Percentiles rank a stretch among this genome's conserved stretches.
phyloP scores from a whole-genome alignment of 2,888 invertebrate species.

The Polyommatus icarus region DNA sequence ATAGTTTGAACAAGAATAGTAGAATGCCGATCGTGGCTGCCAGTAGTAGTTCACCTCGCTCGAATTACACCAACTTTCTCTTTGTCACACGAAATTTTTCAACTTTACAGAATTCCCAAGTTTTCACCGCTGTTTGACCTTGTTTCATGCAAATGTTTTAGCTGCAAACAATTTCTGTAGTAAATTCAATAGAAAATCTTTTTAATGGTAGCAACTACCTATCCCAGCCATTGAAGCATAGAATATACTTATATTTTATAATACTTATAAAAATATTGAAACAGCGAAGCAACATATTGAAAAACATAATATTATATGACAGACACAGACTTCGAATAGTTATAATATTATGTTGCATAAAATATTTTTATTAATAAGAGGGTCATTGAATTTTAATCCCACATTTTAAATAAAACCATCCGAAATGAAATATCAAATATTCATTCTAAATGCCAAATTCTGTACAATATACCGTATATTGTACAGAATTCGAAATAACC shows the following conservation, averaged over 20 bases:
- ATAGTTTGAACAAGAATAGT: conserved; percentile 8
- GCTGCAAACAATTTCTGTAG: neutral
- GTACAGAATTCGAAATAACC: conserved; percentile 9
- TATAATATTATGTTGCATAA: too few species aligned
- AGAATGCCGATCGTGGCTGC: neutral
- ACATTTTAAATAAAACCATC: neutral
- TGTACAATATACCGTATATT: neutral
- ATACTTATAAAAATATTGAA: too few species aligned
- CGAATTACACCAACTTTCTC: conserved; percentile 11
- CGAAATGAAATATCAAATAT: neutral
- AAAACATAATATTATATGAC: too few species aligned
- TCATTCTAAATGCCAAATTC: neutral
- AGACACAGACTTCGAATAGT: too few species aligned
- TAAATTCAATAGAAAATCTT: neutral
- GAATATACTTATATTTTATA: too few species aligned
- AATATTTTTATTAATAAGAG: too few species aligned
- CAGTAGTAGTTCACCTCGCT: conserved; percentile 5
- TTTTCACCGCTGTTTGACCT: conserved; percentile 6
- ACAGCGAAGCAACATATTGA: too few species aligned
- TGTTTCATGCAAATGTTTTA: conserved; percentile 9
- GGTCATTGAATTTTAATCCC: neutral
- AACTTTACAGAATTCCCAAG: neutral
- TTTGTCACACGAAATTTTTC: conserved; percentile 3
- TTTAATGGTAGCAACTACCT: neutral
- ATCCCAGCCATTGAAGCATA: too few species aligned